These are phyloP conservation scores for Herpailurus yagouaroundi DNA, from an alignment of 2,113 vertebrate species.

Conservation along the genomic window DNA sequence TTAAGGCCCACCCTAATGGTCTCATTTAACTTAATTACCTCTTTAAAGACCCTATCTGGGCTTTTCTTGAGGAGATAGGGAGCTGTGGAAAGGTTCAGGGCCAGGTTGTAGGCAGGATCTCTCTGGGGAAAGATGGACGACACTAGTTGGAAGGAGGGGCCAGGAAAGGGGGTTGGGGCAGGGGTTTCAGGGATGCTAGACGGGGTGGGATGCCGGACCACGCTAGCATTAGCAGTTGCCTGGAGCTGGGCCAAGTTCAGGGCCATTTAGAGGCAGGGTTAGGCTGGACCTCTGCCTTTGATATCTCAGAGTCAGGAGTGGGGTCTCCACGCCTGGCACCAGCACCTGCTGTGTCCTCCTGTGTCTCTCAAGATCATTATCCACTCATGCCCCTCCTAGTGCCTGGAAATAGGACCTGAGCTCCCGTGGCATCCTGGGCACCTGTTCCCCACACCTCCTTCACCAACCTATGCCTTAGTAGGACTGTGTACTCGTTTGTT, in stretches of 20 bases:
- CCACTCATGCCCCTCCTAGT: neutral
- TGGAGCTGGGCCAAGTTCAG: neutral
- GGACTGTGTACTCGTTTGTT: neutral
- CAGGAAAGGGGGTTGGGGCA: neutral
- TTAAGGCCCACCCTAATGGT: neutral
- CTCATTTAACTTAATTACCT: neutral
- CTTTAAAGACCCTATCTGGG: neutral
- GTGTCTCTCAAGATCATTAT: neutral
- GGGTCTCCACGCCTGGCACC: neutral
- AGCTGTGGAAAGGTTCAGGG: neutral
- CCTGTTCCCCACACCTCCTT: neutral
- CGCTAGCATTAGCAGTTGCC: accelerated
- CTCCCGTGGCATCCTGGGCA: accelerated
- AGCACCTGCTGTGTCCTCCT: neutral
- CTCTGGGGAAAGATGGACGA: neutral
- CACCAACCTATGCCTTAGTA: neutral
- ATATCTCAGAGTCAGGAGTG: neutral
- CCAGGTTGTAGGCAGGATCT: neutral
- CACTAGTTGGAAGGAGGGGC: neutral
- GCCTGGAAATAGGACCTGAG: neutral
- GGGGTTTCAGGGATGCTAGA: neutral
- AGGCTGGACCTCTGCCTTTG: neutral
- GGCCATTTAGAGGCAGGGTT: neutral
- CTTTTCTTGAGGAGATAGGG: neutral
- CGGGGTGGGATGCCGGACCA: neutral